phyloP scores from a whole-genome alignment of 1,140 invertebrate species.

The Platorchestia sp. region DNA sequence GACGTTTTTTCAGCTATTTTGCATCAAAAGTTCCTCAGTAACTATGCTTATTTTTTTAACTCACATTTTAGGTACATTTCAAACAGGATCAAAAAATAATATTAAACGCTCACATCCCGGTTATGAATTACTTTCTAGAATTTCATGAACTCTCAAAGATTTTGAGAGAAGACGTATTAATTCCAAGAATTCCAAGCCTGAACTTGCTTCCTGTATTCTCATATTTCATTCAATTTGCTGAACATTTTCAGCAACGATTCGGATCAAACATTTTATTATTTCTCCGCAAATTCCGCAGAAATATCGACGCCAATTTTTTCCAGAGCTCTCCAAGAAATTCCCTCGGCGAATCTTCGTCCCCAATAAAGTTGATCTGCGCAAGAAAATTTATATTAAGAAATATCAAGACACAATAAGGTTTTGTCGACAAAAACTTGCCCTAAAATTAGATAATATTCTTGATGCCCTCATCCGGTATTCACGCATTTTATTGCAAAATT shows the following conservation, averaged over 20 bases:
- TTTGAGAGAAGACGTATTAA: no score
- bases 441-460: background rate
- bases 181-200: background rate
- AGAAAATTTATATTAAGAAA: background rate
- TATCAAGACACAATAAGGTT: background rate
- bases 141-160: no score
- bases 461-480: background rate
- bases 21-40: no score
- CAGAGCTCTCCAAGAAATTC: background rate
- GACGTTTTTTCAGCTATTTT: no score
- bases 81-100: no score
- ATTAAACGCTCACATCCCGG: no score
- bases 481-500: background rate
- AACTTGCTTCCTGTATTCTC: background rate
- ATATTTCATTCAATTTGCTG: background rate
- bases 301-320: background rate
- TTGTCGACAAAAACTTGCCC: background rate
- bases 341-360: background rate
- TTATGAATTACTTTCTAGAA: no score
- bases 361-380: background rate
- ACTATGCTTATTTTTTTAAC: no score
- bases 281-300: background rate
- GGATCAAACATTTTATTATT: background rate
- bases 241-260: background rate
- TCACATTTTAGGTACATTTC: no score